Conservation (phyloP, 2,888 invertebrate genomes). For the Odontocolon sp. region DNA sequence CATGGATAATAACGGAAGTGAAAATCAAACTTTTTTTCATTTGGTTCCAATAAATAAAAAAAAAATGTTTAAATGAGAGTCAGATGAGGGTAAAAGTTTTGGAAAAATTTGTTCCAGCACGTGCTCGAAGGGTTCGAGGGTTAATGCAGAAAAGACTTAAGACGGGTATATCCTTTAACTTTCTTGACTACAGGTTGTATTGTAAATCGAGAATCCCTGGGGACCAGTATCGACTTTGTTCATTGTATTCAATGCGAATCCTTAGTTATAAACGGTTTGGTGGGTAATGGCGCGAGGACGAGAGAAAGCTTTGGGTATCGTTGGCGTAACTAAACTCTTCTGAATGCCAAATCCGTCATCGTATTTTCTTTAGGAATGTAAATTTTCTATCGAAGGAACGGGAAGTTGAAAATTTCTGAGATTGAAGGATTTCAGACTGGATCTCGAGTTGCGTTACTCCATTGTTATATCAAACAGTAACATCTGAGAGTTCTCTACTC, state of each 20-base stretch:
- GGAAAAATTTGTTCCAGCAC: conserved; percentile 41
- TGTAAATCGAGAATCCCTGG: conserved; percentile 40
- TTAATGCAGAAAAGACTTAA: conserved; percentile 19
- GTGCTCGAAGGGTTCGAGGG: conserved; percentile 35
- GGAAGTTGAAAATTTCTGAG: neutral
- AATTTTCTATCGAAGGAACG: conserved; percentile 33
- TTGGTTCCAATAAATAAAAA: no score
- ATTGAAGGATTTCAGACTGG: neutral
- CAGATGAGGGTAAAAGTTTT: neutral
- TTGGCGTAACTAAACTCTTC: conserved; percentile 58
- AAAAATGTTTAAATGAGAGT: no score
- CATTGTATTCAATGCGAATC: conserved; percentile 37
- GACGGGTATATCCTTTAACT: conserved; percentile 28
- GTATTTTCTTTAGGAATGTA: conserved; percentile 13
- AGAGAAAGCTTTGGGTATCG: conserved; percentile 50
- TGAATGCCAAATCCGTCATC: conserved; percentile 47
- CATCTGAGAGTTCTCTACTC: neutral
- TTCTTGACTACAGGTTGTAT: conserved; percentile 50
- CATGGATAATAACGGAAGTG: no score
- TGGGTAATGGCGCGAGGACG: conserved; percentile 35
- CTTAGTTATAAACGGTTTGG: conserved; percentile 49
- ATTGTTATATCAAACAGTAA: neutral
- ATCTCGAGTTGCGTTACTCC: no score
- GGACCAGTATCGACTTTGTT: conserved; percentile 45
- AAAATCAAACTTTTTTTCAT: no score